Evolutionary conservation across 2,113 vertebrate species (phyloP).

Genomic region (Hydrochoerus hydrochaeris): DNA sequence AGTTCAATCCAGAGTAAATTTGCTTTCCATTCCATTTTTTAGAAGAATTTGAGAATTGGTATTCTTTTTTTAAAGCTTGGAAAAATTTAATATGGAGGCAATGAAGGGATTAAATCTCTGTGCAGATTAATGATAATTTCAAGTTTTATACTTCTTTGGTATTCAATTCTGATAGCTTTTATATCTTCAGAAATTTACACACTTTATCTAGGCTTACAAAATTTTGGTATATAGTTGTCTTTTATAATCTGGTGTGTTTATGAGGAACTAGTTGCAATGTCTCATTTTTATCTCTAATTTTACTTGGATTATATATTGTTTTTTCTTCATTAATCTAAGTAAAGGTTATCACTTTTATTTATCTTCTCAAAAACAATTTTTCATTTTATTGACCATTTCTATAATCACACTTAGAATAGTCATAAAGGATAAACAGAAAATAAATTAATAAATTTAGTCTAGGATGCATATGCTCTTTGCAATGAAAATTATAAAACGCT

Average conservation of each 20-base stretch:
- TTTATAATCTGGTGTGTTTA: neutral
- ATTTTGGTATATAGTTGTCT: neutral
- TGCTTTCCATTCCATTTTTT: neutral
- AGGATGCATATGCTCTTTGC: neutral
- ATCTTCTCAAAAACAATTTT: neutral
- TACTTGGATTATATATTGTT: neutral
- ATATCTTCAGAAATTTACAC: neutral
- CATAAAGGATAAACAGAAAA: neutral
- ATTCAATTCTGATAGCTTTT: neutral
- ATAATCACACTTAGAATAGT: rapidly evolving
- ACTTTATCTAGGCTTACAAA: neutral
- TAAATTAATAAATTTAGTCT: neutral
- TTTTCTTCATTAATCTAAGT: neutral
- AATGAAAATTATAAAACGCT: neutral
- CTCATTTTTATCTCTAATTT: neutral
- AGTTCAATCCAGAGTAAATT: neutral
- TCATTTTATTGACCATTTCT: neutral
- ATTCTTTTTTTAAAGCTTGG: neutral
- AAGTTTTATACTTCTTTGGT: neutral
- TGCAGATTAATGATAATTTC: neutral
- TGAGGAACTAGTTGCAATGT: neutral
- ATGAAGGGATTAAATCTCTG: neutral
- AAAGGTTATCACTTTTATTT: neutral
- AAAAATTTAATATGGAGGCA: neutral
- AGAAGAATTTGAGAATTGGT: neutral